Conservation (phyloP, 2,797 vertebrate genomes). For the Melopsittacus undulatus region DNA sequence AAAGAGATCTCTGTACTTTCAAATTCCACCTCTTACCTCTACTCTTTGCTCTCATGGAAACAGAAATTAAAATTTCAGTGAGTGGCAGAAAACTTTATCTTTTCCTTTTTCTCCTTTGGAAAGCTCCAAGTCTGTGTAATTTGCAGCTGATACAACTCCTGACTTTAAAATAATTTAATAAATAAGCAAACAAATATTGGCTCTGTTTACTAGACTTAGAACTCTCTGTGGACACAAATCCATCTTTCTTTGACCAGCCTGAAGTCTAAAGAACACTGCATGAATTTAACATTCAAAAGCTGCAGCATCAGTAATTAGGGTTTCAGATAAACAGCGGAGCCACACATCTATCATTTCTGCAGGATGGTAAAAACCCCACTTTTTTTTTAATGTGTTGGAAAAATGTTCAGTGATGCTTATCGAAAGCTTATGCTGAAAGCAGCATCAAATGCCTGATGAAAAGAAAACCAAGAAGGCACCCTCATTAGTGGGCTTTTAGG, state of each 20-base stretch:
- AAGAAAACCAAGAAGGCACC: slow-evolving; percentile 13
- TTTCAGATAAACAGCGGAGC: slow-evolving; percentile 52
- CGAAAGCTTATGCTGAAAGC: slow-evolving; percentile 42
- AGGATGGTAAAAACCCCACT: background rate
- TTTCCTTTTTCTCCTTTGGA: background rate
- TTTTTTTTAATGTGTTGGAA: slow-evolving; percentile 49
- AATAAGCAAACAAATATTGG: slow-evolving; percentile 2
- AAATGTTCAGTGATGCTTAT: slow-evolving; percentile 62
- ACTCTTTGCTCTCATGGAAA: background rate
- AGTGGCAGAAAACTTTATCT: background rate
- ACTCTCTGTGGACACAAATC: slow-evolving; percentile 38
- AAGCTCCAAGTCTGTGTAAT: background rate
- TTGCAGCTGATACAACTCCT: slow-evolving; percentile 11
- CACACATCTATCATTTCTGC: slow-evolving; percentile 53
- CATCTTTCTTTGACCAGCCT: slow-evolving; percentile 38
- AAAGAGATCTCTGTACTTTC: background rate
- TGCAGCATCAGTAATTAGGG: slow-evolving; percentile 46
- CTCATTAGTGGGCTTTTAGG: slow-evolving; percentile 59
- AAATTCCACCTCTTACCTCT: background rate
- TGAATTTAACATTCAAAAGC: slow-evolving; percentile 23
- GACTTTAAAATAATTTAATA: slow-evolving; percentile 43
- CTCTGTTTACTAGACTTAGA: background rate
- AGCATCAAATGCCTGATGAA: slow-evolving; percentile 37
- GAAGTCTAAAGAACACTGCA: slow-evolving; percentile 23
- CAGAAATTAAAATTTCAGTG: background rate